Evolutionary conservation across 1,140 invertebrate species (phyloP).

Genomic region (Steinernema feltiae): DNA sequence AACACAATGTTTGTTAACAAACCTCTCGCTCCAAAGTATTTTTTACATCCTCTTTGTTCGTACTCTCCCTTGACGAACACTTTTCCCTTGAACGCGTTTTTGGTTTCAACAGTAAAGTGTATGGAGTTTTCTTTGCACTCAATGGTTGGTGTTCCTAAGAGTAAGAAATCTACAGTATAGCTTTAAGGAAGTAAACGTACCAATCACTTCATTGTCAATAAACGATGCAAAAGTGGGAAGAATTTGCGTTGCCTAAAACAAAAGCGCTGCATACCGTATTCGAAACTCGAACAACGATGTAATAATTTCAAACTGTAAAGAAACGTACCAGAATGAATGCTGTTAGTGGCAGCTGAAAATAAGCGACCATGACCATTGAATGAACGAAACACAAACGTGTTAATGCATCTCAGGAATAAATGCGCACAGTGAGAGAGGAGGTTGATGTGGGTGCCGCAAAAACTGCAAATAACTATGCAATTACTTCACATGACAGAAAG

Average conservation of each 20-base stretch:
- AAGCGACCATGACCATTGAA: too few species aligned
- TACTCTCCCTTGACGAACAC: constrained; percentile 38
- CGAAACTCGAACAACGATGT: not conserved
- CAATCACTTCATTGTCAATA: constrained; percentile 25
- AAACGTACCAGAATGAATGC: too few species aligned
- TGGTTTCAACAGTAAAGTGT: constrained; percentile 25
- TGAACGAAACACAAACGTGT: too few species aligned
- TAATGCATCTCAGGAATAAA: too few species aligned
- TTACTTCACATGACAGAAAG: not conserved
- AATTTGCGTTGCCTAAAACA: not conserved
- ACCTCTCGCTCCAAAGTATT: constrained; percentile 8
- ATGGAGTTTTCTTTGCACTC: constrained; percentile 29
- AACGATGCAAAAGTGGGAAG: not conserved
- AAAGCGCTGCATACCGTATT: not conserved
- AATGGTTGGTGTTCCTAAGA: constrained; percentile 29
- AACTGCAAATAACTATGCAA: constrained; percentile 10
- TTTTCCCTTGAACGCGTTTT: constrained; percentile 33
- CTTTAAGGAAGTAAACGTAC: not conserved
- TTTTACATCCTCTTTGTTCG: constrained; percentile 21
- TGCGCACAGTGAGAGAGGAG: not conserved
- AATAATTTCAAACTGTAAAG: not conserved
- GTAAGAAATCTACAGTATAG: not conserved
- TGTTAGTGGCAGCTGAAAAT: too few species aligned
- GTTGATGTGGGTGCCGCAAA: not conserved
- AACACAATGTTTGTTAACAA: too few species aligned